Evolutionary conservation across 2,113 vertebrate species (phyloP).

Genomic region (Upupa epops): DNA sequence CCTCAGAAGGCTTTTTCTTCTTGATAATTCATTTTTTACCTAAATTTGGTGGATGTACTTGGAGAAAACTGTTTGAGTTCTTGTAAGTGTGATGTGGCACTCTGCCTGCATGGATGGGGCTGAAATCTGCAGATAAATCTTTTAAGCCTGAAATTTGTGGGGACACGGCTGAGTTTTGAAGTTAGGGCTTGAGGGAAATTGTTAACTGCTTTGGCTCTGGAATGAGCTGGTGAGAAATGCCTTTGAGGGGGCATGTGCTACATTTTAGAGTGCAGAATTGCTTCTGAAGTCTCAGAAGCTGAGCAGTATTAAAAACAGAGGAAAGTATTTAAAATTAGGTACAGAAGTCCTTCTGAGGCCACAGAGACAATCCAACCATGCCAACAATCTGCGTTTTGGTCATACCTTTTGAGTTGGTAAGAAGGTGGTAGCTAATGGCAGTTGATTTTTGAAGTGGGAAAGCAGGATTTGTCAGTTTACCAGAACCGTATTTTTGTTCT

Average conservation of each 20-base stretch:
- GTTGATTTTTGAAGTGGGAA: background rate
- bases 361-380: slow-evolving; percentile 52
- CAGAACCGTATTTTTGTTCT: background rate
- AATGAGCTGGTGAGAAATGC: slow-evolving; percentile 34
- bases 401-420: background rate
- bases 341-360: slow-evolving; percentile 28
- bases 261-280: background rate
- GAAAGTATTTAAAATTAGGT: slow-evolving; percentile 28
- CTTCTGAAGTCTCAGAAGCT: slow-evolving; percentile 10
- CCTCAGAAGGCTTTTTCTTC: background rate
- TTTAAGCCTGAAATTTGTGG: background rate
- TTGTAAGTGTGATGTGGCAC: background rate
- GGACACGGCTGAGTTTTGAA: background rate
- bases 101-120: background rate
- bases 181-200: slow-evolving; percentile 20
- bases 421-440: background rate
- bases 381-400: slow-evolving; percentile 59
- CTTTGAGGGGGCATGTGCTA: background rate
- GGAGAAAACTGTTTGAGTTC: background rate
- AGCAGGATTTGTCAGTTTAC: background rate
- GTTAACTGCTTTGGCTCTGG: background rate
- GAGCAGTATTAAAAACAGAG: slow-evolving; percentile 20
- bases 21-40: background rate
- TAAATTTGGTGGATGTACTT: background rate
- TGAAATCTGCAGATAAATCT: background rate